Evolutionary conservation across 2,797 vertebrate species (phyloP).

Genomic region (Gadopsis marmoratus): DNA sequence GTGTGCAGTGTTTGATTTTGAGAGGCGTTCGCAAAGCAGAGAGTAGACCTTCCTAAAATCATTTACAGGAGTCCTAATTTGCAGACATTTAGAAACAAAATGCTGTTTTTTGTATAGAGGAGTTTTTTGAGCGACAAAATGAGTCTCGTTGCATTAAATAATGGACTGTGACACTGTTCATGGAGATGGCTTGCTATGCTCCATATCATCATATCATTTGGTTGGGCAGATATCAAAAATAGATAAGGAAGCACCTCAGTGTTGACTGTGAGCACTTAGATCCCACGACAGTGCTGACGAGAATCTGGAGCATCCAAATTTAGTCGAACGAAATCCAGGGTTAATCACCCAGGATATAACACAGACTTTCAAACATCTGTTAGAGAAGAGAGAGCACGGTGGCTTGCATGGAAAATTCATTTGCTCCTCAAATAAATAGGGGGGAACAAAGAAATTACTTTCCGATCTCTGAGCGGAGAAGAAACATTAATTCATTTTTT

Average conservation of each 20-base stretch:
- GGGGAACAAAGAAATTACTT: conserved; percentile 52
- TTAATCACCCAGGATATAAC: conserved; percentile 79
- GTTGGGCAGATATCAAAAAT: conserved; percentile 62
- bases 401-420: conserved; percentile 60
- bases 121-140: conserved; percentile 6
- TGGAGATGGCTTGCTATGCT: not conserved
- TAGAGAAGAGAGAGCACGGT: conserved; percentile 48
- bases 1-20: conserved; percentile 30
- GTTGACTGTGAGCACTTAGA: conserved; percentile 47
- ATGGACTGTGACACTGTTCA: conserved; percentile 4
- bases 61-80: conserved; percentile 41
- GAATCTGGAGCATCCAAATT: conserved; percentile 84
- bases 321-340: conserved; percentile 74
- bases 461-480: conserved; percentile 48
- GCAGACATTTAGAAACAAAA: not conserved
- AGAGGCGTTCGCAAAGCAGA: conserved; percentile 37
- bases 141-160: conserved; percentile 18
- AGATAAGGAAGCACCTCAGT: conserved; percentile 63
- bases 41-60: conserved; percentile 31
- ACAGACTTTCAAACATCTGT: conserved; percentile 74
- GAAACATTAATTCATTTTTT: conserved; percentile 48
- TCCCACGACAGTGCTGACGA: conserved; percentile 55
- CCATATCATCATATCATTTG: conserved; percentile 34
- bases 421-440: conserved; percentile 62
- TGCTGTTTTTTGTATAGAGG: not conserved